phyloP scores from a whole-genome alignment of 2,113 vertebrate species.

The Acanthochromis polyacanthus region DNA sequence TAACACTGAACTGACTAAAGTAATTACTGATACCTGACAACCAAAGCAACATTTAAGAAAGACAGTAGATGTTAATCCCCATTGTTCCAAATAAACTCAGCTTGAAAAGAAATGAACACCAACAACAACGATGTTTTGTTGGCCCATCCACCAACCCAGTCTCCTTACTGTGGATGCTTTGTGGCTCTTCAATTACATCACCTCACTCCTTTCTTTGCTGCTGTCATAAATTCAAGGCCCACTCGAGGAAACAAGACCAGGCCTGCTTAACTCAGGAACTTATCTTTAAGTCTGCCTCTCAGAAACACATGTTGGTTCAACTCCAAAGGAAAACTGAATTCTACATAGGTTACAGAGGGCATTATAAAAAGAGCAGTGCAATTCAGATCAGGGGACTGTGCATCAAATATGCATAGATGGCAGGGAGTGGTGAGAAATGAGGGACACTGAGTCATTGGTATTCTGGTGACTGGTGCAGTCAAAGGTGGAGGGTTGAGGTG shows the following conservation, averaged over 20 bases:
- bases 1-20: too few species aligned
- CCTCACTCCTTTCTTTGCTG: neutral
- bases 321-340: constrained; percentile 27
- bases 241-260: neutral
- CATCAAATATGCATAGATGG: constrained; percentile 77
- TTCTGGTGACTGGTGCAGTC: constrained; percentile 72
- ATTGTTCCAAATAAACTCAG: too few species aligned
- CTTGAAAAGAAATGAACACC: too few species aligned
- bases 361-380: constrained; percentile 53
- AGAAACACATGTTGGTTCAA: constrained; percentile 25
- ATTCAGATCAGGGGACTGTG: constrained; percentile 68
- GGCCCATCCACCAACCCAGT: neutral
- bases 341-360: constrained; percentile 49
- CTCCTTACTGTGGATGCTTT: neutral
- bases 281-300: neutral
- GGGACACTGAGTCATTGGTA: constrained; percentile 77
- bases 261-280: neutral
- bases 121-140: neutral
- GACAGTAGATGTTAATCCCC: too few species aligned
- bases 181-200: neutral
- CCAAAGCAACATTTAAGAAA: too few species aligned
- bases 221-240: neutral
- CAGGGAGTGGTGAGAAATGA: constrained; percentile 64
- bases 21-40: too few species aligned
- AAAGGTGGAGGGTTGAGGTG: constrained; percentile 73